These are phyloP conservation scores for Pseudobourletiella spinata DNA, from an alignment of 1,140 invertebrate genomes.

Conservation along the genomic window DNA sequence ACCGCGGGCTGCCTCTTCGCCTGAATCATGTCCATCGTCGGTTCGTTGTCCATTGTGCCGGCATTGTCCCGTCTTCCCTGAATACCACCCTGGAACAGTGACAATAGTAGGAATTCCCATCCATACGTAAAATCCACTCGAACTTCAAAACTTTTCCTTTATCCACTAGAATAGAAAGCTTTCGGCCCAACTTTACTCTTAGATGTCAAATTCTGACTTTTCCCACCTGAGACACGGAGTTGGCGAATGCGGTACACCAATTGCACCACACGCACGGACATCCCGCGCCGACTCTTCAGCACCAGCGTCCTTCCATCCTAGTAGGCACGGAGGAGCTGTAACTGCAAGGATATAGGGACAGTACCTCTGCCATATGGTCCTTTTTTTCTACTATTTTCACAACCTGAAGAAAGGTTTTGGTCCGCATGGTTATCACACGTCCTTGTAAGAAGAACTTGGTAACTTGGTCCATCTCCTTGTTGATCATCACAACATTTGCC, in stretches of 20 bases:
- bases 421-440: not conserved
- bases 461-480: constrained; percentile 29
- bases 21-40: constrained; percentile 62
- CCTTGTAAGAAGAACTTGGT: not conserved
- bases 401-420: not conserved
- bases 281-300: constrained; percentile 15
- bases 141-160: not conserved
- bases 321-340: constrained; percentile 20
- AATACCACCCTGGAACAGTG: constrained; percentile 60
- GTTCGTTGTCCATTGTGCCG: constrained; percentile 84
- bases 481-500: no score
- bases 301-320: constrained; percentile 17
- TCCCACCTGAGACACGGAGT: constrained; percentile 28
- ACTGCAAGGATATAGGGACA: constrained; percentile 22
- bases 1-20: constrained; percentile 48
- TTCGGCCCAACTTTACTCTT: not conserved
- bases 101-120: not conserved
- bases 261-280: constrained; percentile 24
- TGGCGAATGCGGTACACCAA: constrained; percentile 26
- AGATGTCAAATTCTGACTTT: not conserved
- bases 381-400: not conserved
- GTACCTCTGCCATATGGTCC: not conserved
- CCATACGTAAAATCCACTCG: not conserved
- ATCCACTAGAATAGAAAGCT: not conserved
- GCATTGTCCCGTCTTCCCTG: constrained; percentile 72